These are phyloP conservation scores for Tetragonula clypearis DNA, from an alignment of 1,140 invertebrate genomes.

Conservation along the genomic window DNA sequence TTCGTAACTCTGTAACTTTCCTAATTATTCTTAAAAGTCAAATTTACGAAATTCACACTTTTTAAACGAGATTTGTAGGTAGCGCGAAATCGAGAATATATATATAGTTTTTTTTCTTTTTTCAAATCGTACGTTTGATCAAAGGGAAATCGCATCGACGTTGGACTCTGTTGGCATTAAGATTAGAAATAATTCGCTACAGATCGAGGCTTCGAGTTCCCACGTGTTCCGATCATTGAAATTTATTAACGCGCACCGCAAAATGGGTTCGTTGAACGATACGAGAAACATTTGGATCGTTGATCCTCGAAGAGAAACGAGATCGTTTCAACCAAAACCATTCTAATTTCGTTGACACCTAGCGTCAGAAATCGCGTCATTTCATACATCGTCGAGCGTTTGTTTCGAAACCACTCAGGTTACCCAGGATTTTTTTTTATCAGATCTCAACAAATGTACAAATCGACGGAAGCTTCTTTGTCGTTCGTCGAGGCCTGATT, in stretches of 20 bases:
- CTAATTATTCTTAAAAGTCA: neutral
- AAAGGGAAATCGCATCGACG: neutral
- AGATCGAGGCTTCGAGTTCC: neutral
- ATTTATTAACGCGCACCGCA: conserved; percentile 6
- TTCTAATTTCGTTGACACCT: neutral
- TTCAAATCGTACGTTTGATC: neutral
- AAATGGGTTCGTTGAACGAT: conserved; percentile 37
- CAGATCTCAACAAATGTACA: neutral
- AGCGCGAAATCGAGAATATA: no score
- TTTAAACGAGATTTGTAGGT: neutral
- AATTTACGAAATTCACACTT: neutral
- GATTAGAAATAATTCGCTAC: neutral
- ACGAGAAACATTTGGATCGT: conserved; percentile 21
- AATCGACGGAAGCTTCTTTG: neutral
- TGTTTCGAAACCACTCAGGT: no score
- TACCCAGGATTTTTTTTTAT: no score
- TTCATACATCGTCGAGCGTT: neutral
- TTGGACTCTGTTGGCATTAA: neutral
- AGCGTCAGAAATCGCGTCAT: neutral
- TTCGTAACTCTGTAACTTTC: neutral
- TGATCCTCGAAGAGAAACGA: no score
- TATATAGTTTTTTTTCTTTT: neutral
- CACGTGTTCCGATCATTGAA: neutral
- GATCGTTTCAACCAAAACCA: neutral
- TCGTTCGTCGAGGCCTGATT: neutral